Base-by-base conservation (phyloP, 1,140 invertebrate genomes). In the Eumaeus atala region DNA sequence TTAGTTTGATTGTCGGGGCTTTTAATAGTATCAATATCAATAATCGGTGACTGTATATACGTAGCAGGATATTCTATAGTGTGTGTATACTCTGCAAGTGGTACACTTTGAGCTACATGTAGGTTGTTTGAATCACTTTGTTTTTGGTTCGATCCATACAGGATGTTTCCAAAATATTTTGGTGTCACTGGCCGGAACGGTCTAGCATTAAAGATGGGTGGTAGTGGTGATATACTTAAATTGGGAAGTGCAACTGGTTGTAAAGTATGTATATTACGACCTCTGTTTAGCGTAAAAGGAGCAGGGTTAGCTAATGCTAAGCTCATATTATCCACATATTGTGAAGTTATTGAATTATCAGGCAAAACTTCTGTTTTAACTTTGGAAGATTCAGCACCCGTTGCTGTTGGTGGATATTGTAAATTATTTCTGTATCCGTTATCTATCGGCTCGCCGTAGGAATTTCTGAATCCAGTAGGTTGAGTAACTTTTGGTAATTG, bases 41-140 rank as follows among this genome's bases (percentile, higher is more conserved):
- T 88, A 21, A 92, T 63, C 53, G 91, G 91, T 34, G 91, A 91
- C 61, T 91, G 89, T 47, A 92, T 88, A 48, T 90, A 78, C 38
- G 89, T 90, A 11, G 90, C 84, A 8, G 91, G 91, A 79, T 92
- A 91, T 62, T 92, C 91, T 58, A 92, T 81, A 12, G 90, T 90
- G 37, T 91, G 90, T 10, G 91, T 84, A 67, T 88, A 92, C 64
- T 92, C 91, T 11, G 87, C 89, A 33, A 92, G 53, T 47, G 90
- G 89, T 51, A 92, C 80, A 73, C 91, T 92, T 59, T 90, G 88
- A 42, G 88, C 77, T 34, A 92, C 86, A 62, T 91, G 86, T 48
- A 91, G 66, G 60, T 75, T 78, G 56, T 72, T 74, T 38, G 62
- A 48, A 28, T 55, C 37, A 48, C 67, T 61, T 48, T 76, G 63